phyloP scores from a whole-genome alignment of 1,140 invertebrate genomes.

The Danaus plexippus region DNA sequence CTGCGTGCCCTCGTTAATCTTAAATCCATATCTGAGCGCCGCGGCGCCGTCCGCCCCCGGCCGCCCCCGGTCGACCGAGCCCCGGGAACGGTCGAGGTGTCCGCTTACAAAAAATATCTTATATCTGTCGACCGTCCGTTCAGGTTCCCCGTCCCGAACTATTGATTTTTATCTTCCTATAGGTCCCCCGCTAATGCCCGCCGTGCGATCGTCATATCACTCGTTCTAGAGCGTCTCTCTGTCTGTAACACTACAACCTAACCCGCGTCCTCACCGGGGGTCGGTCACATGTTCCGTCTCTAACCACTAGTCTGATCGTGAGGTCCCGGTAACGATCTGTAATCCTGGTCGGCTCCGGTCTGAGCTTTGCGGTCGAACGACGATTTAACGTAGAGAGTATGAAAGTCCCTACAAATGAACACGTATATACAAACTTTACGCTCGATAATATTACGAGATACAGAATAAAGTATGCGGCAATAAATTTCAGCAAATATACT shows the following conservation, averaged over 20 bases:
- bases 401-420: constrained; percentile 8
- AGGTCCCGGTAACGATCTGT: constrained; percentile 30
- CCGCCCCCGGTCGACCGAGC: constrained; percentile 21
- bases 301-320: constrained; percentile 28
- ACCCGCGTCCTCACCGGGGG: constrained; percentile 12
- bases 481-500: background rate
- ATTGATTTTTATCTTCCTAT: constrained; percentile 1
- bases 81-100: constrained; percentile 9
- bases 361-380: constrained; percentile 31
- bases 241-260: constrained; percentile 13
- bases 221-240: background rate
- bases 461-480: background rate
- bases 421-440: constrained; percentile 5
- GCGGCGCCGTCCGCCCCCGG: constrained; percentile 33
- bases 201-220: no score
- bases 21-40: constrained; percentile 64
- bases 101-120: background rate
- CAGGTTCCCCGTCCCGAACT: constrained; percentile 9
- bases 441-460: background rate
- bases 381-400: constrained; percentile 27
- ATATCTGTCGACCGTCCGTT: background rate
- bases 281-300: constrained; percentile 19
- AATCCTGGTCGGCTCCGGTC: constrained; percentile 27
- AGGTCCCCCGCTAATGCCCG: no score
- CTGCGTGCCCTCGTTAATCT: constrained; percentile 63